These are phyloP conservation scores for Dryoscopus gambensis DNA, from an alignment of 2,113 vertebrate species.

Conservation along the genomic window DNA sequence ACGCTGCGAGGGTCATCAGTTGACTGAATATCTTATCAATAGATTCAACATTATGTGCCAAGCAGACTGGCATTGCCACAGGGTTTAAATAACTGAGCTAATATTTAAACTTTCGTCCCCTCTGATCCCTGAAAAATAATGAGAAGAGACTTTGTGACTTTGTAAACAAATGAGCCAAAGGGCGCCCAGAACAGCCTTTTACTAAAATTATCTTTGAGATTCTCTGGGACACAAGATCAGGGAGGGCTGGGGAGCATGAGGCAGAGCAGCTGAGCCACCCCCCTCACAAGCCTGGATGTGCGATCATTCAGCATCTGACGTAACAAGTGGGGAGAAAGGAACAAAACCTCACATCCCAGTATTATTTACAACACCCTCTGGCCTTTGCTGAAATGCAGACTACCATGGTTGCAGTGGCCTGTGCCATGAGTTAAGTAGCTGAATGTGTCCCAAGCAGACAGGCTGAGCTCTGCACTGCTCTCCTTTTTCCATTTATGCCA, in stretches of 20 bases:
- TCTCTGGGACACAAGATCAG: background rate
- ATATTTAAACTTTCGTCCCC: constrained; percentile 63
- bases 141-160: constrained; percentile 55
- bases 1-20: background rate
- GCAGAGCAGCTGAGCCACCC: background rate
- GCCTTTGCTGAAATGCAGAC: background rate
- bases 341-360: background rate
- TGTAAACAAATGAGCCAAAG: background rate
- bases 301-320: fast-evolving
- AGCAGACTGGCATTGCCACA: constrained; percentile 1
- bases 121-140: constrained; percentile 38
- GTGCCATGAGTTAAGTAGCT: background rate
- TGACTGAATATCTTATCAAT: background rate
- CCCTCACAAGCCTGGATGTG: fast-evolving
- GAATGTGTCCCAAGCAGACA: background rate
- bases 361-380: background rate
- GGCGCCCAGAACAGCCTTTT: background rate
- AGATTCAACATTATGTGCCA: background rate
- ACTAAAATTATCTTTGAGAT: background rate
- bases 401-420: background rate
- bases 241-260: background rate
- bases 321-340: background rate
- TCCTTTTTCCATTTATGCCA: fast-evolving
- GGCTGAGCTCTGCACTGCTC: background rate
- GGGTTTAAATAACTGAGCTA: constrained; percentile 56